Base-by-base conservation (phyloP, 2,888 invertebrate genomes). In the Nomada ferruginata region DNA sequence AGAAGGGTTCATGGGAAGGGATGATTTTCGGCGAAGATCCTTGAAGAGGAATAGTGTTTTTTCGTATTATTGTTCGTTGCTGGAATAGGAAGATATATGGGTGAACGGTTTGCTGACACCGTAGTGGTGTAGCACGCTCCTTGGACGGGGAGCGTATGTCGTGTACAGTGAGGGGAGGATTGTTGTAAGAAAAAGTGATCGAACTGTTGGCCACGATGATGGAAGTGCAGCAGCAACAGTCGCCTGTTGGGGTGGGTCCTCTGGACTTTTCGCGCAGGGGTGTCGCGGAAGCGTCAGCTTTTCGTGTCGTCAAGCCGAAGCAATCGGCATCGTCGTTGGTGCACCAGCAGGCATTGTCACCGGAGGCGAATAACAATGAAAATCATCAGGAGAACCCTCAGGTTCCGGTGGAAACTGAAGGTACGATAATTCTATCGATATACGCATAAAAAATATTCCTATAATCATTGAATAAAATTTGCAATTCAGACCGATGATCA, bases 191-290 rank as follows among this genome's bases (percentile, higher is more conserved):
- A n/a, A 13, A 20, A 72, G 86, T 79, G 86, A 83, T 61, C 63
- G 68, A 74, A 79, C 68, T 72, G 53, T 72, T 59, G 76, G 57
- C 71, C 88, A 91, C 72, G 89, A 92, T 92, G 92, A 91, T 91
- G 91, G 92, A 91, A 89, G 90, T 91, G 88, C 93, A 93, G 92
- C 93, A 93, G 75, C 92, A 93, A 87, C 93, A 93, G 88, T 93
- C 93, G 86, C 93, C 93, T 81, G 93, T 92, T 76, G 93, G 93
- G 88, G 93, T 93, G 81, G 93, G 93, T 84, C 93, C 93, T 26
- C 76, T 93, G 80, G 93, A 93, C 89, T 93, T 93, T 82, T 93
- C 93, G 65, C 91, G 93, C 76, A 90, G 93, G 76, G 93, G 93
- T 52, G 93, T 93, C 77, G 93, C 93, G 83, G 93, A 93, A 79